phyloP scores from a whole-genome alignment of 2,797 vertebrate genomes.

The Leptodactylus fallax region DNA sequence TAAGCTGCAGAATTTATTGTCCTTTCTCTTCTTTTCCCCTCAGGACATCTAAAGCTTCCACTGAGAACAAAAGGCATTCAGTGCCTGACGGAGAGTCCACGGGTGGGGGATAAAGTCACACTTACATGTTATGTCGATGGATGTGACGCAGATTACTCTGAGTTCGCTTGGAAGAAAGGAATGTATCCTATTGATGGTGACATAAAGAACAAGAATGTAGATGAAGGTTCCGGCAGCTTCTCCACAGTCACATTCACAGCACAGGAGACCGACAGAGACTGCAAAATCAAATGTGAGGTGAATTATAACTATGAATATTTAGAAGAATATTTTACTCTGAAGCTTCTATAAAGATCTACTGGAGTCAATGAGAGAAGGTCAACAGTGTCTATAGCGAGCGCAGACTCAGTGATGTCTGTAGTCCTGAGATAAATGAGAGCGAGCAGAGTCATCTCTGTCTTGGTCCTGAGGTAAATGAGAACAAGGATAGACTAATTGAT shows the following conservation, averaged over 20 bases:
- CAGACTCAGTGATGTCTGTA: too few species aligned
- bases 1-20: background rate
- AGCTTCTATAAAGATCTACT: background rate
- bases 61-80: background rate
- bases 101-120: too few species aligned
- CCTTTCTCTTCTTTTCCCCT: background rate
- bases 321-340: slow-evolving; percentile 19
- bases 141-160: background rate
- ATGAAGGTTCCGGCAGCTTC: slow-evolving; percentile 57
- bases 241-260: background rate
- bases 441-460: too few species aligned
- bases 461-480: too few species aligned
- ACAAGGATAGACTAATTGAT: too few species aligned
- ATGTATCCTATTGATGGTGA: background rate
- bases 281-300: background rate
- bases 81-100: background rate
- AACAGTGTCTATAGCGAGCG: too few species aligned
- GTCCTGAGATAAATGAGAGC: too few species aligned
- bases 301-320: slow-evolving; percentile 24
- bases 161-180: slow-evolving; percentile 30
- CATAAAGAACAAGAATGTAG: slow-evolving; percentile 6
- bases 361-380: background rate
- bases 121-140: background rate
- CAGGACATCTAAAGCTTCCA: background rate
- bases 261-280: slow-evolving; percentile 7